Percentiles rank a stretch among this genome's conserved stretches.
phyloP scores from a whole-genome alignment of 2,113 vertebrate species.

The Solea senegalensis region DNA sequence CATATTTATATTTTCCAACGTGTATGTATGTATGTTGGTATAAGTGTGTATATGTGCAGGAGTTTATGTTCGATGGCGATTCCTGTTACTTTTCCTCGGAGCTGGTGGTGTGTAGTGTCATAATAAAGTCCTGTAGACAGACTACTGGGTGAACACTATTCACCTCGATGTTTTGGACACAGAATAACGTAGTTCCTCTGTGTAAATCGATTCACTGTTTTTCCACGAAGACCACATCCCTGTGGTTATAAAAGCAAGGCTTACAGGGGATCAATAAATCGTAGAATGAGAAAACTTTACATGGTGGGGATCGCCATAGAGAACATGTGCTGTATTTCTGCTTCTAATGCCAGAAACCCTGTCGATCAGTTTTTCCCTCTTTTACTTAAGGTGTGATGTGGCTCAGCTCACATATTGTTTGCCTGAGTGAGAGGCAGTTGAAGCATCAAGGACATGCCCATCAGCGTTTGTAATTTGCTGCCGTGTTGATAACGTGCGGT shows the following conservation, averaged over 20 bases:
- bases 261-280: too few relatives aligned
- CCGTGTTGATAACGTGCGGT: slow-evolving; percentile 57
- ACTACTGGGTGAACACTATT: neutral
- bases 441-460: slow-evolving; percentile 52
- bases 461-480: slow-evolving; percentile 60
- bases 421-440: slow-evolving; percentile 40
- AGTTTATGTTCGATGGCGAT: too few relatives aligned
- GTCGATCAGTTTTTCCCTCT: neutral
- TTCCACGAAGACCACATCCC: too few relatives aligned
- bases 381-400: slow-evolving; percentile 1
- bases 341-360: neutral
- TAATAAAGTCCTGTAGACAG: too few relatives aligned
- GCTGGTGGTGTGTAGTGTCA: neutral
- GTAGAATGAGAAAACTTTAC: too few relatives aligned
- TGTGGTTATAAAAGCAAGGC: too few relatives aligned
- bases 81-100: neutral
- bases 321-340: neutral
- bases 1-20: too few relatives aligned
- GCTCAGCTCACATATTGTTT: slow-evolving; percentile 14
- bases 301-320: neutral
- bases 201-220: too few relatives aligned
- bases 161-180: neutral
- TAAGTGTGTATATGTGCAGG: too few relatives aligned
- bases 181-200: too few relatives aligned
- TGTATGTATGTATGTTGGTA: too few relatives aligned